Evolutionary conservation across 2,888 invertebrate species (phyloP).

Genomic region (Ophioninae sp.): DNA sequence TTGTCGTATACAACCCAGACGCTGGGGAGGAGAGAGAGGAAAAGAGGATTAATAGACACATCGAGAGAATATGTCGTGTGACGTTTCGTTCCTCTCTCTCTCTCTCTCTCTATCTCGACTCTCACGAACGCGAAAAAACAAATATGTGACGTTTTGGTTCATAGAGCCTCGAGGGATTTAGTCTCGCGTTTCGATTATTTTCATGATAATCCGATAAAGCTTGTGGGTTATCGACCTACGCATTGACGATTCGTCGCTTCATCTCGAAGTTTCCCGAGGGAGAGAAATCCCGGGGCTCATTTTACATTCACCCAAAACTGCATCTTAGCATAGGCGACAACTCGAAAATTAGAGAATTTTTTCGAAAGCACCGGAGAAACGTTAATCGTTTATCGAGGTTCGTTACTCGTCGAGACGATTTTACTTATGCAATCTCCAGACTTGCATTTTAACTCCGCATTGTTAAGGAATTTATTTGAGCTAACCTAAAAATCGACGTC

Average conservation of each 20-base stretch:
- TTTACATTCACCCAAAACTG: too few species aligned
- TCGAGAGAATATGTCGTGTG: conserved; percentile 46
- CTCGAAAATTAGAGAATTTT: too few species aligned
- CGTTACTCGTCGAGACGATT: neutral
- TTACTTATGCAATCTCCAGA: neutral
- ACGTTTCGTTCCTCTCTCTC: conserved; percentile 19
- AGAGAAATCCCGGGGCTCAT: neutral
- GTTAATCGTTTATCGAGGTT: neutral
- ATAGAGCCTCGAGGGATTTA: conserved; percentile 14
- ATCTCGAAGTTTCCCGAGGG: neutral
- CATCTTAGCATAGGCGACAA: too few species aligned
- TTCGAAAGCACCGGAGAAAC: neutral
- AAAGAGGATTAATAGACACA: conserved; percentile 58
- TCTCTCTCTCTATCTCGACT: too few species aligned
- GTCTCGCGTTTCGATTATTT: conserved; percentile 28
- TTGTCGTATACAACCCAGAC: neutral
- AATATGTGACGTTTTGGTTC: conserved; percentile 25
- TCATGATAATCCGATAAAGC: conserved; percentile 25
- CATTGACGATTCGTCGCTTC: conserved; percentile 18
- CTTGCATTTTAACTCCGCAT: too few species aligned
- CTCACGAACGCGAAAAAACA: conserved; percentile 16
- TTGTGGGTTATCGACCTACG: neutral
- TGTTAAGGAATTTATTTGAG: too few species aligned
- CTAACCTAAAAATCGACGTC: too few species aligned
- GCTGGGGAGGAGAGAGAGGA: conserved; percentile 36